These are phyloP conservation scores for Kradibia gibbosae DNA, from an alignment of 1,140 invertebrate genomes.

Conservation along the genomic window DNA sequence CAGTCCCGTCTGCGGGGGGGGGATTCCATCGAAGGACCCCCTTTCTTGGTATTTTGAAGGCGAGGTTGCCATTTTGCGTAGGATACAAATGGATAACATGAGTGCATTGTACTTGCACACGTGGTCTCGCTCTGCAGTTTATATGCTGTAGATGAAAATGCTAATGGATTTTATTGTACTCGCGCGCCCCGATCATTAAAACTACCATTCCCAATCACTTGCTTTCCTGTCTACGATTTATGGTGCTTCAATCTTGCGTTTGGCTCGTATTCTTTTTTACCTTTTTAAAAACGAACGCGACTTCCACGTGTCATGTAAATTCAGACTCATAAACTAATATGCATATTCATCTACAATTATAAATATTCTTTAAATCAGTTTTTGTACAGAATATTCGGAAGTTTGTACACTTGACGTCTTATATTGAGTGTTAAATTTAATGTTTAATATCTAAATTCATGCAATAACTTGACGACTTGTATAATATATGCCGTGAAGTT, in stretches of 20 bases:
- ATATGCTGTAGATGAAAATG: slow-evolving; percentile 1
- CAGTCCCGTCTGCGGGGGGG: too few relatives aligned
- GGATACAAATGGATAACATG: slow-evolving; percentile 51
- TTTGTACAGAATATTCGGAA: not conserved
- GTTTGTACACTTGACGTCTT: not conserved
- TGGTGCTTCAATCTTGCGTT: not conserved
- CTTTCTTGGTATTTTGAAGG: not conserved
- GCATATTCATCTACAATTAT: not conserved
- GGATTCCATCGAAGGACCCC: not conserved
- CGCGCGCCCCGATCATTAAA: not conserved
- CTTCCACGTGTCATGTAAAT: not conserved
- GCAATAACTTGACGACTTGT: not conserved
- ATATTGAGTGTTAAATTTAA: not conserved
- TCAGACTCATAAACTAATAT: not conserved
- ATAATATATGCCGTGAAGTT: not conserved
- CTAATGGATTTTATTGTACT: not conserved
- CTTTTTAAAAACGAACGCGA: not conserved
- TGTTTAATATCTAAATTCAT: not conserved
- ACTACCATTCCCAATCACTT: not conserved
- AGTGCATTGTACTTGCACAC: slow-evolving; percentile 30
- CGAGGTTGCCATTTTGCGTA: not conserved
- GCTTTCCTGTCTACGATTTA: not conserved
- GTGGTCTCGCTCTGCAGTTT: not conserved
- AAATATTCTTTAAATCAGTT: not conserved
- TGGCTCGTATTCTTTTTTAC: not conserved